Conservation (phyloP, 2,888 invertebrate species). For the Steinernema scapterisci region DNA sequence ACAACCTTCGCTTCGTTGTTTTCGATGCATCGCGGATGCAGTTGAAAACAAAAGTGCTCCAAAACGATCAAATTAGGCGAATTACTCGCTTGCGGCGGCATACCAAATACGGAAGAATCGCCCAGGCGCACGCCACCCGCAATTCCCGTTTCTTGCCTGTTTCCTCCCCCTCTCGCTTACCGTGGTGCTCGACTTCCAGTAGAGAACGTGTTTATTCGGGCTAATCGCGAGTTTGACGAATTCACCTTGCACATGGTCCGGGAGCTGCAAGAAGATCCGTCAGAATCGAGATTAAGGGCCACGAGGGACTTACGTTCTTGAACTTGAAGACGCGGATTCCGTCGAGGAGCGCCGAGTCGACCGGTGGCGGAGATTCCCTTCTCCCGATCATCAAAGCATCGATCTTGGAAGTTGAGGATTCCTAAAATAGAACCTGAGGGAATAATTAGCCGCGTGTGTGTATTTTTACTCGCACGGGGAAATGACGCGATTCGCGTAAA, state of each 20-base stretch:
- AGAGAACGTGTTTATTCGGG: conserved; percentile 23
- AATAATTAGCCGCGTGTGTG: not conserved
- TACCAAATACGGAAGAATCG: not conserved
- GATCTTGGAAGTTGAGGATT: not conserved
- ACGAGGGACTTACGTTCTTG: conserved; percentile 12
- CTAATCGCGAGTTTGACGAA: conserved; percentile 27
- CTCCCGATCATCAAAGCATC: conserved; percentile 19
- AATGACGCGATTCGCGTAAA: not conserved
- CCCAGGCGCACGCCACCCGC: not conserved
- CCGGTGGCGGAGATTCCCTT: conserved; percentile 24
- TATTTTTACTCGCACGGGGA: conserved; percentile 2
- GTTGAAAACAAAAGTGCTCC: conserved; percentile 3
- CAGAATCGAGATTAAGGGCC: not conserved
- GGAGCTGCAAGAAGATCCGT: not conserved
- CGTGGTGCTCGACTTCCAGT: conserved; percentile 15
- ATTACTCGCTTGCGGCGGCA: not conserved
- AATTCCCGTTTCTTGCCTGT: not conserved
- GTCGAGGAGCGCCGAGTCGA: conserved; percentile 1
- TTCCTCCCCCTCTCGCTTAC: not conserved
- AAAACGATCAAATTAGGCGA: not conserved
- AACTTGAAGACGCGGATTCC: conserved; percentile 27
- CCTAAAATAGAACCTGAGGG: conserved; percentile 16
- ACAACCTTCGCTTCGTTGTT: not conserved
- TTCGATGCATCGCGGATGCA: not conserved
- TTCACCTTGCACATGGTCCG: conserved; percentile 27